Percentiles rank a stretch among this genome's conserved stretches.
Conservation (phyloP, 2,113 vertebrate genomes). For the Vanacampus margaritifer region DNA sequence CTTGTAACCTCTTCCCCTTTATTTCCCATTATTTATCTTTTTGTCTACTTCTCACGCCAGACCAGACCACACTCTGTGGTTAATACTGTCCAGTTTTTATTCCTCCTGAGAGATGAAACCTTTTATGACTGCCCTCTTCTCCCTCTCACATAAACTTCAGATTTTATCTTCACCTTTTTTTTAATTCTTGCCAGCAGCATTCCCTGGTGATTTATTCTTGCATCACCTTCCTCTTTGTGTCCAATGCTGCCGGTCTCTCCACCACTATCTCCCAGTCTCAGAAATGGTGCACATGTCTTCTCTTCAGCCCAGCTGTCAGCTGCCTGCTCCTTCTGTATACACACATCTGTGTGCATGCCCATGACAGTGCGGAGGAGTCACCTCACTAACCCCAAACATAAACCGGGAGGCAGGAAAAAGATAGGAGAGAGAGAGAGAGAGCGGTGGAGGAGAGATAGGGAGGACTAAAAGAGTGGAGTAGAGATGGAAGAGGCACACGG, state of each 20-base stretch:
- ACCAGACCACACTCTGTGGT: conserved; percentile 51
- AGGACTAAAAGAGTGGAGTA: conserved; percentile 31
- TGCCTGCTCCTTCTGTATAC: conserved; percentile 61
- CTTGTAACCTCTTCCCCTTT: conserved; percentile 31
- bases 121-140: conserved; percentile 15
- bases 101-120: conserved; percentile 19
- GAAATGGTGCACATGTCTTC: conserved; percentile 59
- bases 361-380: conserved; percentile 74
- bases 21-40: conserved; percentile 56
- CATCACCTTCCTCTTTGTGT: conserved; percentile 45
- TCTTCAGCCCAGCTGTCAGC: conserved; percentile 73
- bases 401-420: conserved; percentile 69
- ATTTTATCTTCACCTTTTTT: conserved; percentile 38
- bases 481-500: conserved; percentile 34
- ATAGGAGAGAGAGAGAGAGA: conserved; percentile 51
- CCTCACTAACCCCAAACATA: conserved; percentile 75
- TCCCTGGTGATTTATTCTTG: conserved; percentile 35
- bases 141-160: conserved; percentile 27
- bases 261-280: conserved; percentile 57
- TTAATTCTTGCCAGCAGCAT: conserved; percentile 17
- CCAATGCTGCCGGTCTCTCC: conserved; percentile 37
- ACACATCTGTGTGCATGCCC: conserved; percentile 78
- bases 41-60: conserved; percentile 54
- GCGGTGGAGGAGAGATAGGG: conserved; percentile 32
- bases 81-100: conserved; percentile 34